These are phyloP conservation scores for Rhagium mordax DNA, from an alignment of 2,888 invertebrate species.

Conservation along the genomic window DNA sequence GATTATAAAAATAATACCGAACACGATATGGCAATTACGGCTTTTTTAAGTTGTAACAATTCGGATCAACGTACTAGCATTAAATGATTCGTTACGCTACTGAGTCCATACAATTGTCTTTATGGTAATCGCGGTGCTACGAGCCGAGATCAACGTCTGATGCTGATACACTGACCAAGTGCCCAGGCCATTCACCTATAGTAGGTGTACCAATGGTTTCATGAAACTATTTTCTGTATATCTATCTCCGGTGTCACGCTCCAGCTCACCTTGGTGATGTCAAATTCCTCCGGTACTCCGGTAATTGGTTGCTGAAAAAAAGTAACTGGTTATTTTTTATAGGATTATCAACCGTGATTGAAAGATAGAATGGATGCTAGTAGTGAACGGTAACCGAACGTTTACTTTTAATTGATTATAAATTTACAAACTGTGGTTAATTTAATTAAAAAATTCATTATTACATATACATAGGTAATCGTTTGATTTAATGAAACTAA, in stretches of 20 bases:
- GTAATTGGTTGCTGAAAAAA: constrained; percentile 24
- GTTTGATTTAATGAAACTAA: too few relatives aligned
- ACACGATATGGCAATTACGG: neutral
- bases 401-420: neutral
- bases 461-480: too few relatives aligned
- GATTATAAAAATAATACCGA: neutral
- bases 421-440: neutral
- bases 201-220: constrained; percentile 50
- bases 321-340: constrained; percentile 32
- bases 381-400: constrained; percentile 10
- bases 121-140: constrained; percentile 45
- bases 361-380: neutral
- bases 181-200: constrained; percentile 58
- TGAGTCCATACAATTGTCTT: constrained; percentile 33
- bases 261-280: constrained; percentile 33
- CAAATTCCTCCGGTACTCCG: constrained; percentile 33
- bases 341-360: constrained; percentile 29
- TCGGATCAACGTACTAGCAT: neutral
- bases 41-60: neutral
- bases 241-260: constrained; percentile 43
- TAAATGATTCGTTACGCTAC: constrained; percentile 33
- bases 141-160: constrained; percentile 49
- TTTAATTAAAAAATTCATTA: too few relatives aligned
- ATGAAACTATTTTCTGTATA: constrained; percentile 40
- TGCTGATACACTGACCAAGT: constrained; percentile 60